Evolutionary conservation across 2,797 vertebrate genomes (phyloP), one percentile per base, ranked within the genome.

Genomic region (Oceanodroma leucorhoa): DNA sequence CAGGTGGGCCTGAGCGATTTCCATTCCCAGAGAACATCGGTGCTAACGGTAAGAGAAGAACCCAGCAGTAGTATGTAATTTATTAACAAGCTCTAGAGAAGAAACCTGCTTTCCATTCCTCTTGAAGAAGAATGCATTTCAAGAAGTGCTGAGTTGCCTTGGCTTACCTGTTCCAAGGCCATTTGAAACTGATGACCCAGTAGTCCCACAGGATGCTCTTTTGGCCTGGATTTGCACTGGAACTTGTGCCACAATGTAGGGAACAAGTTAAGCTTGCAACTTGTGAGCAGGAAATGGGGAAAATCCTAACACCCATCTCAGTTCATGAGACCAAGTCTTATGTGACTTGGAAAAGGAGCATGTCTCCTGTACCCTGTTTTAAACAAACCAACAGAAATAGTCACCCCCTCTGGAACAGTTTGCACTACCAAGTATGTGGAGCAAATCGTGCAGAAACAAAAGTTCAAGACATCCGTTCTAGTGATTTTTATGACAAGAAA

Each of bases 1-100:
- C 27, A 73, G 43, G 26, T 71, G 16, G 3, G 6, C 45, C 46
- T 18, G 18, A 55, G 66, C 0, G 0, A n/a, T 62, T 91, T 65
- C 15, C 40, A 16, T 57, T 58, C 45, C 40, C 29, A 36, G 23
- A 83, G 34, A 55, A 34, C 26, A 27, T 61, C 15, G 34, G n/a
- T 27, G 66, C 16, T 85, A n/a, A 70, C 40, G 9, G 18, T 36
- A 66, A 36, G 61, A 81, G 58, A 71, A 67, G 51, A 85, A 34
- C 5, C 9, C 34, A 73, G 36, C 27, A 45, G 14, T 10, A 60
- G 36, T 16, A n/a, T 40, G 34, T 79, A n/a, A 65, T 87, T 57
- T 66, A 46, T 45, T 50, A 87, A 21, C 45, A 55, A 83, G 45
- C 36, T 55, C 50, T 70, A 41, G 60, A 46, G 51, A 66, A 80